Base-by-base conservation (phyloP, 2,888 invertebrate genomes). In the Resseliella maxima region DNA sequence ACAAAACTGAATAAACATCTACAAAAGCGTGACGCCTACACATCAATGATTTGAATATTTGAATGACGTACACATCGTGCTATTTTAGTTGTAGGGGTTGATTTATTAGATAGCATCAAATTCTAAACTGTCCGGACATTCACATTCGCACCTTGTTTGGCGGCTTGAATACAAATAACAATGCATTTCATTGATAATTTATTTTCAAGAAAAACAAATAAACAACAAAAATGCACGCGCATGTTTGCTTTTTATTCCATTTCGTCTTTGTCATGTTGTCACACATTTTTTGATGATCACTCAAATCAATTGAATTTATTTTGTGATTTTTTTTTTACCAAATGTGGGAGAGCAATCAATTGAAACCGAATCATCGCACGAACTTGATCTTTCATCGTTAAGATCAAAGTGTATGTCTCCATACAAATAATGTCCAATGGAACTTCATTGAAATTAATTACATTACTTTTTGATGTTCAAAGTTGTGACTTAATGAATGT, bases 41-140 rank as follows among this genome's bases (percentile, higher is more conserved):
- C 27, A 1, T 1, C 12, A 0, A 31, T 72, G 15, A 8, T 24
- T 27, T 12, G 15, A 59, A 8, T 8, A 24, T 12, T 59, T 27
- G 59, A 27, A 59, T 59, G 59, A 59, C 59, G 59, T 24, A 59
- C 21, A 18, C 50, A 50, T 10, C 10, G 41, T 15, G 18, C 18
- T 50, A 50, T 59, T 59, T 10, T 59, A 72, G 2, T 35, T 72
- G 72, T 72, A 72, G 72, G 72, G 72, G 72, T 35, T 72, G 72
- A 72, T 72, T 72, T 72, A 35, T 72, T 72, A 31, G 31, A 72
- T 72, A 27, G 15, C 31, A 72, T 0, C n/a, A 2, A 50, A 31
- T 72, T 72, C 72, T 72, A 72, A n/a, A n/a, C 31, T 72, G 35
- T 31, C 72, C 72, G 72, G 72, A 35, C 72, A 72, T 31, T 72